These are phyloP conservation scores for Agriopis aurantiaria DNA, from an alignment of 2,888 invertebrate genomes.

Conservation along the genomic window DNA sequence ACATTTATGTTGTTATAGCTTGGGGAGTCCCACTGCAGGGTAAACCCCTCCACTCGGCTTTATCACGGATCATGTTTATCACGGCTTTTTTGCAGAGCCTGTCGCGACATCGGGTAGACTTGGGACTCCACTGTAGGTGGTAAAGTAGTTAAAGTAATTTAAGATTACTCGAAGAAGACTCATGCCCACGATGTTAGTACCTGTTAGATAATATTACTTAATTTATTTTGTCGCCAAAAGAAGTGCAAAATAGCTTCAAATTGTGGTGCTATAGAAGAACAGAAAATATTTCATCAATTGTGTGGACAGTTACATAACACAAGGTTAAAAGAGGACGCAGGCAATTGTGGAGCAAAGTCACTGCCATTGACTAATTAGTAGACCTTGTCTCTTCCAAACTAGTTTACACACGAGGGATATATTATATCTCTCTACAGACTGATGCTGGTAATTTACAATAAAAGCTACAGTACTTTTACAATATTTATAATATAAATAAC, in stretches of 20 bases:
- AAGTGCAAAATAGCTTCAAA: background rate
- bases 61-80: too few relatives aligned
- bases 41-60: too few relatives aligned
- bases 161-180: too few relatives aligned
- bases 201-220: background rate
- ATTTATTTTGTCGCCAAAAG: too few relatives aligned
- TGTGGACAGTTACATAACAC: constrained; percentile 25
- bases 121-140: too few relatives aligned
- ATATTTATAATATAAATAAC: background rate
- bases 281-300: background rate
- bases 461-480: background rate
- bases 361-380: constrained; percentile 62
- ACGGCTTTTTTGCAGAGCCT: too few relatives aligned
- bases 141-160: too few relatives aligned
- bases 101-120: too few relatives aligned
- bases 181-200: too few relatives aligned
- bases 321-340: constrained; percentile 49
- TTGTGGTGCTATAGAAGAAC: background rate
- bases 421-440: background rate
- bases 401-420: constrained; percentile 6
- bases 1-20: too few relatives aligned
- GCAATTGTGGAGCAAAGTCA: constrained; percentile 56
- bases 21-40: too few relatives aligned
- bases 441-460: too few relatives aligned
- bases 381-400: constrained; percentile 37